Conservation (phyloP, 92 coral and sea anemone species). For the Anthopleura xanthogrammica region DNA sequence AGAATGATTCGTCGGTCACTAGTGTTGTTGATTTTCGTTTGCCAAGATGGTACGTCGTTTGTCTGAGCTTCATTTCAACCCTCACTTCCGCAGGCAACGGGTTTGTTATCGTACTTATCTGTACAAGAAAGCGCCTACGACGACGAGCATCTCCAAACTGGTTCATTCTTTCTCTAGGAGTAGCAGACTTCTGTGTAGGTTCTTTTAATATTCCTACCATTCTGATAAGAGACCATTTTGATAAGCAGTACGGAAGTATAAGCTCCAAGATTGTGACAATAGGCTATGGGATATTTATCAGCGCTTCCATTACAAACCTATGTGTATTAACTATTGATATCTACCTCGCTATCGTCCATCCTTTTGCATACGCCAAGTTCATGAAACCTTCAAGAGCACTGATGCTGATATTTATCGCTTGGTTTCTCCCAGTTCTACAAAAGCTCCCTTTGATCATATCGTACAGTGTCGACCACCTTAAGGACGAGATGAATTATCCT, state of each 20-base stretch:
- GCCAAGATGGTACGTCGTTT: constrained; percentile 14
- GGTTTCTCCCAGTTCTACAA: constrained; percentile 5
- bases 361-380: constrained; percentile 20
- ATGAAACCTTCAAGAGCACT: constrained; percentile 15
- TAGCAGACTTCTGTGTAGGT: constrained; percentile 17
- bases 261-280: background rate
- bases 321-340: constrained; percentile 21
- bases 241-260: background rate
- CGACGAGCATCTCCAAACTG: constrained; percentile 24
- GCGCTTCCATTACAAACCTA: constrained; percentile 17
- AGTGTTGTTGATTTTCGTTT: too few species aligned
- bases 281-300: background rate
- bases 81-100: constrained; percentile 11
- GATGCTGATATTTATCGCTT: background rate
- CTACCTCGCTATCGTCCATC: constrained; percentile 27
- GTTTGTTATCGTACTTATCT: constrained; percentile 14
- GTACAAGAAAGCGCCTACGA: constrained; percentile 8
- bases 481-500: background rate
- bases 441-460: constrained; percentile 2
- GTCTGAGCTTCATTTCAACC: constrained; percentile 1
- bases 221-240: background rate
- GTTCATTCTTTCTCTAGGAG: constrained; percentile 27
- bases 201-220: constrained; percentile 14
- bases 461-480: background rate
- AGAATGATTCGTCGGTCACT: too few species aligned